Base-by-base conservation (phyloP, 2,888 invertebrate species). In the Thymelicus lineola region DNA sequence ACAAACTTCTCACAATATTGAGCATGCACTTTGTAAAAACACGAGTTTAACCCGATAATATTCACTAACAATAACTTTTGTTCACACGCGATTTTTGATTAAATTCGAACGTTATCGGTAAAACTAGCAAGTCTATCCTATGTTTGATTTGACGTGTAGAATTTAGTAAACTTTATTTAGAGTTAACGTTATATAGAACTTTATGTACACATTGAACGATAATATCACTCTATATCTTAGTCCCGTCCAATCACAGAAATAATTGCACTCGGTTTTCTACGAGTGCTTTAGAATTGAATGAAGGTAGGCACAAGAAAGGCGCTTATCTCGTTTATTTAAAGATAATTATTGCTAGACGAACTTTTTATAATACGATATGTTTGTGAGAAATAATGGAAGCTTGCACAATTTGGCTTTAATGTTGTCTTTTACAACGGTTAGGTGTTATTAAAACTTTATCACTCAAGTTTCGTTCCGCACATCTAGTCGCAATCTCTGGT, bases 231-330 rank as follows among this genome's bases (percentile, higher is more conserved):
- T 84, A 20, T 84, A 81, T 75, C 71, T 80, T 76, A 84, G 83
- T 87, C 77, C 84, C 82, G 69, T 70, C 69, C 59, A 57, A 90
- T 92, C 91, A 93, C 91, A 91, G 89, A 83, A 82, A 80, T 79
- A 82, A 63, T 86, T 84, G 82, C 81, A 83, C 81, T 82, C 80
- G 71, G 78, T 78, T 83, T 78, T 86, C 87, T 87, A 85, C 79
- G 82, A 77, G 83, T 83, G 82, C 77, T 90, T 90, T 89, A 89
- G 87, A 89, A 88, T 90, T 82, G 80, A 79, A 83, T 86, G 74
- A 80, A 86, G 86, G 88, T 87, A 93, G 93, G 93, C 93, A 93
- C 93, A 83, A 88, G 88, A 89, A 91, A 92, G 93, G 92, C 91
- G 85, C 86, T 82, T 86, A 86, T 85, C 80, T 89, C 12, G 64